Base-by-base conservation (phyloP, 2,888 invertebrate species). In the Meta bourneti region DNA sequence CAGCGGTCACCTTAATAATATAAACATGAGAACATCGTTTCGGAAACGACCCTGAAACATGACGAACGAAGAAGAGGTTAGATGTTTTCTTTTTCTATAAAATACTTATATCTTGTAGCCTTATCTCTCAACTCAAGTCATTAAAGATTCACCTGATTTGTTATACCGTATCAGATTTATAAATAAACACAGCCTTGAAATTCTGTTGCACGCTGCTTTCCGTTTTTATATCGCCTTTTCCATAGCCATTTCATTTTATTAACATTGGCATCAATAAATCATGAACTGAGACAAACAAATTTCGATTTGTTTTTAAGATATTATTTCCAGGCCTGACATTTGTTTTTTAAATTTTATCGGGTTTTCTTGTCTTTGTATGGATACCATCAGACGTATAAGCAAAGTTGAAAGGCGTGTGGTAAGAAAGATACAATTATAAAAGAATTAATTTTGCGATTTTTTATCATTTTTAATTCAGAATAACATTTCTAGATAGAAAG, bases 361-460 rank as follows among this genome's bases (percentile, higher is more conserved):
- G 16, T 16, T 16, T 61, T 61, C 61, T 16, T 16, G 16, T 61
- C 16, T 61, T 61, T 0, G 74, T 20, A 92, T 92, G 92, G 92
- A 92, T 72, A 74, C 79, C 7, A 92, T 92, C n/a, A 89, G 92
- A 70, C 80, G 92, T 2, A 92, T 92, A 69, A 92, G 92, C 51
- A 92, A 92, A 89, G 92, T 92, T 34, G 78, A 92, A 77, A 85
- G 92, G 61, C 89, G 92, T 49, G 92, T 92, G 80, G 92, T 92
- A 80, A 89, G 89, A 75, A 34, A 61, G 11, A 61, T 61, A 4
- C 1, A 34, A 34, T n/a, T n/a, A n/a, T n/a, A 34, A 34, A 34
- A 34, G 1, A 34, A 34, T 4, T 34, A 34, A 34, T 34, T 34
- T 34, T 34, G 4, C 4, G 34, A 34, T 34, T 34, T 34, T 34